Base-by-base conservation (phyloP, 2,113 vertebrate species). In the Narcine bancroftii region DNA sequence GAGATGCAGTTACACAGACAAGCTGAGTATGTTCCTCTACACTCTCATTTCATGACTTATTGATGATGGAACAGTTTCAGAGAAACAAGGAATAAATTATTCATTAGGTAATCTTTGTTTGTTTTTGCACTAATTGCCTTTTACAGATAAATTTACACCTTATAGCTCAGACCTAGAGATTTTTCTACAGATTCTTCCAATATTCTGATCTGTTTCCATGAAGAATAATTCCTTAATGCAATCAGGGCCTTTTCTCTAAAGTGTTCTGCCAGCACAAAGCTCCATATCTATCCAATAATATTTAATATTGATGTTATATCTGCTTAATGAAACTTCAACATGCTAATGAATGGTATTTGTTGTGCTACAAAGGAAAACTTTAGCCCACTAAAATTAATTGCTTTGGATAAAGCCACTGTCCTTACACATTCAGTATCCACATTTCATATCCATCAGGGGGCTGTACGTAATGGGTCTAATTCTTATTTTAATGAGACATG, bases 261-360 rank as follows among this genome's bases (percentile, higher is more conserved):
- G 29, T n/a, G 50, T 33, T 60, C 15, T 19, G 15, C 79, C 47
- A 83, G 9, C 3, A 3, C 26, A 50, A 53, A 42, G 45, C 26
- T 50, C 50, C 19, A 85, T 2, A n/a, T 56, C 81, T 7, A 56
- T 17, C 29, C 53, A 47, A 39, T 5, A 89, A 65, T 65, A 47
- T 91, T 15, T 45, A 13, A 11, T 69, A 91, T 91, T 69, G 36
- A 91, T 65, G 24, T 11, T 2, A 63, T 9, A 15, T 24, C 42
- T 91, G 63, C 24, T 91, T 91, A 69, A 91, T 91, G 63, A 47
- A 91, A 65, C 42, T 91, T 71, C 60, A 66, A 21, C 83, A 36
- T 24, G 56, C 33, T 89, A 89, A 89, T 65, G 36, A 36, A 56
- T 89, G 60, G 17, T 87, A 13, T 66, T 89, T 19, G 36, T 65